Base-by-base conservation (phyloP, 1,140 invertebrate species). In the Alviniconcha marisindica region DNA sequence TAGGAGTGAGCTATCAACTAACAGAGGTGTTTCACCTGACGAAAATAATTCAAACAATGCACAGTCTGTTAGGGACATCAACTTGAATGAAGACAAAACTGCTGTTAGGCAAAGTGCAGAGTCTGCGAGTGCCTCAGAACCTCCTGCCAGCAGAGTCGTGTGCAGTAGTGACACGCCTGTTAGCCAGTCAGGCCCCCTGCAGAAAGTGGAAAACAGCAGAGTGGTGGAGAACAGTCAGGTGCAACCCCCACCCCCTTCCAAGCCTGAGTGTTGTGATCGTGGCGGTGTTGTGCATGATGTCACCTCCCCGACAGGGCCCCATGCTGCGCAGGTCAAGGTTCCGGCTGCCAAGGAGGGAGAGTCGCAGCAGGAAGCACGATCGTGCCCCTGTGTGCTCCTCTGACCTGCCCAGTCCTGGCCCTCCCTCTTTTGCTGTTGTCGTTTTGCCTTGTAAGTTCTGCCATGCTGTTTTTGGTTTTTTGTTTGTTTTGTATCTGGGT, bases 331-430 rank as follows among this genome's bases (percentile, higher is more conserved):
- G 56, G 54, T 73, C 33, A 74, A 74, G n/a, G 21, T 4, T 28
- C 28, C 31, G 48, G 79, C 60, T 14, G 79, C 38, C 42, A 80
- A 38, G 54, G 38, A 10, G 38, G 60, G 63, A 40, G 31, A 80
- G 77, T n/a, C 28, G 33, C 18, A 69, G 42, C 42, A 51, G 51
- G 51, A 51, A 44, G 21, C 2, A 7, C 21, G 44, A 15, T 24
- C 15, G 76, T 87, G 86, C 85, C 51, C 83, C 51, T 91, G 90
- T 88, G 88, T 90, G 77, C 74, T 91, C 77, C 82, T 89, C 84
- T 90, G 87, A 86, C 44, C 51, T 83, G 74, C 66, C 56, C 66
- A 40, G 51, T 36, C 28, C 77, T 66, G 77, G 54, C 69, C 60
- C 76, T 69, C 69, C 60, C 69, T 66, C 60, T 54, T 66, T 86